Percentiles rank a stretch among this genome's conserved stretches.
phyloP scores from a whole-genome alignment of 2,113 vertebrate species.

The Rhinopomastus cyanomelas region DNA sequence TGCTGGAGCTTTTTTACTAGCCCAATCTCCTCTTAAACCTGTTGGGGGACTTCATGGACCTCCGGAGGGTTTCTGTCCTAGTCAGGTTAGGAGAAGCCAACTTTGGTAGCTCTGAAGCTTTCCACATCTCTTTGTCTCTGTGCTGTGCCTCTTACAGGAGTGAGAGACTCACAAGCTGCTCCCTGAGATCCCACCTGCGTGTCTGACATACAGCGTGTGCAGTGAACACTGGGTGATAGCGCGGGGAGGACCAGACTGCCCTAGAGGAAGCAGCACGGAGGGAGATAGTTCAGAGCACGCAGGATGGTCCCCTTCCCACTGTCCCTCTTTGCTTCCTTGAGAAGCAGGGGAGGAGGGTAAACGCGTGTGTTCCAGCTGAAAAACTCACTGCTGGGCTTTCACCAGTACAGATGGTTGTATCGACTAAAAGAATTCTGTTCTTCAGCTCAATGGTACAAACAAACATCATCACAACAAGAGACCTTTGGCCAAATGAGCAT shows the following conservation, averaged over 20 bases:
- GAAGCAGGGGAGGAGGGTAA: not conserved
- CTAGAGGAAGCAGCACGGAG: not conserved
- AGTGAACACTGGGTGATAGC: not conserved
- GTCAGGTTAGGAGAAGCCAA: not conserved
- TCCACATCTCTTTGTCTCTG: not conserved
- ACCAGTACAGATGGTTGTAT: not conserved
- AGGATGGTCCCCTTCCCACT: not conserved
- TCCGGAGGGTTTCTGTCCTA: not conserved
- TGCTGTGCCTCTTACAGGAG: not conserved
- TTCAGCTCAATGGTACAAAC: not conserved
- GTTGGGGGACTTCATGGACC: not conserved
- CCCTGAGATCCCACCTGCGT: not conserved
- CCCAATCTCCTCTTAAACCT: not conserved
- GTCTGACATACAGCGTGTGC: not conserved
- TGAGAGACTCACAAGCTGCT: accelerated
- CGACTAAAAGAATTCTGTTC: not conserved
- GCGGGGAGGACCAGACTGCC: not conserved
- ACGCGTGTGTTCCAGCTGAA: not conserved
- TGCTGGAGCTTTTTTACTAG: not conserved
- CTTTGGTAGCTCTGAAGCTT: not conserved
- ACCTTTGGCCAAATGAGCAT: not conserved
- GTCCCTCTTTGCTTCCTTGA: not conserved
- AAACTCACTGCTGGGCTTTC: not conserved
- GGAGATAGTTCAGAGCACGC: not conserved
- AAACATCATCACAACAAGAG: not conserved